Evolutionary conservation across 1,140 invertebrate genomes (phyloP), one percentile per base, ranked within the genome.

Genomic region (Tribolium castaneum): DNA sequence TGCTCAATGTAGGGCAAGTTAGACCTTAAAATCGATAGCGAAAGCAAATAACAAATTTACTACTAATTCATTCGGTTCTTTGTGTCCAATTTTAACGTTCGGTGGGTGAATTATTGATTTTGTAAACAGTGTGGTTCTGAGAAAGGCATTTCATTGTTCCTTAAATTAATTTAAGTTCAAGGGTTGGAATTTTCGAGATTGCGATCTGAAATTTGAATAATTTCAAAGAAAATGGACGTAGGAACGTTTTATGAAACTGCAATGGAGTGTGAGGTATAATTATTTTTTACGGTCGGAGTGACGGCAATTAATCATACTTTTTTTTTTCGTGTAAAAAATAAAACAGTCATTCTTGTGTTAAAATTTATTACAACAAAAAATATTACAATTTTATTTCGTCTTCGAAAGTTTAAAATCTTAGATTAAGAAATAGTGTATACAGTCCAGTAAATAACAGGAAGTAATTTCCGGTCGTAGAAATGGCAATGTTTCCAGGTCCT

Each of bases 41-140:
- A 59, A 59, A 59, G 54, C 54, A 59, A 59, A 59, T 59, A 59
- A 59, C 2, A 59, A 22, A 22, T 19, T 12, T 56, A 56, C 12
- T 56, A 19, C 54, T 14, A 19, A n/a, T 25, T 56, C 52, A 50
- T 50, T 50, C 5, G 10, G 1, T 52, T 25, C 22, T 59, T 59
- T 59, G 22, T 25, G 54, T 59, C 54, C 54, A 59, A 59, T 59
- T 59, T 59, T 59, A 59, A 59, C 54, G 4, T 22, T n/a, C 4
- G 22, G 2, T 19, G 16, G 25, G 14, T 59, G 54, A 59, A 59
- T 22, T 59, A 59, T 59, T 59, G 54, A 59, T 59, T 59, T 59
- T 59, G 22, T 59, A 59, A 59, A 59, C 54, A 59, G 13, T 2
- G 16, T 19, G 19, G 5, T 59, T 59, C 54, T n/a, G 0, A 59